Conservation (phyloP, 1,140 invertebrate genomes). For the Mycetomoellerius zeteki region DNA sequence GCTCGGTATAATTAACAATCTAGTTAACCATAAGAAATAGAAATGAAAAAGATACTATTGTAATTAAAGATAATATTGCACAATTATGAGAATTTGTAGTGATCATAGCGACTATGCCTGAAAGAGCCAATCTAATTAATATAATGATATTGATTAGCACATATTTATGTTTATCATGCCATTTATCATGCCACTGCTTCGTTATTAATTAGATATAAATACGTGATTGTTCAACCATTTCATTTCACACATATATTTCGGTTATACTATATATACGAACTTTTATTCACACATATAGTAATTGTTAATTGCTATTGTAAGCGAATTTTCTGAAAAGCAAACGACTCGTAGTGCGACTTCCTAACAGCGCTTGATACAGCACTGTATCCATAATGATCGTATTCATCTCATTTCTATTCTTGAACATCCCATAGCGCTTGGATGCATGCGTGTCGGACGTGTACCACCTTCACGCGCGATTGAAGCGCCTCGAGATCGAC, state of each 20-base stretch:
- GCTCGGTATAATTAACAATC: neutral
- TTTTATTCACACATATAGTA: constrained; percentile 30
- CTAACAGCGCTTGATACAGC: constrained; percentile 27
- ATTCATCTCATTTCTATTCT: constrained; percentile 65
- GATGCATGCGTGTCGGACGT: constrained; percentile 72
- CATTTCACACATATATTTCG: constrained; percentile 17
- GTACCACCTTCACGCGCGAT: constrained; percentile 79
- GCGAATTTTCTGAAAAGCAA: no score
- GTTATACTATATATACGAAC: neutral
- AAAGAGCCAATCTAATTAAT: constrained; percentile 11
- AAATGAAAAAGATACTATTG: neutral
- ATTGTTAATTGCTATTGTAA: constrained; percentile 19
- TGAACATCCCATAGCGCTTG: constrained; percentile 74
- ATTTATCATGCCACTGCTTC: constrained; percentile 3
- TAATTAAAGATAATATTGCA: neutral
- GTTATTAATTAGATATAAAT: constrained; percentile 43
- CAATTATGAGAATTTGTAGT: neutral
- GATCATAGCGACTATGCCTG: neutral
- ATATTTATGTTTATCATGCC: neutral
- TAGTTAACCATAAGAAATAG: neutral
- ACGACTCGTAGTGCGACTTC: constrained; percentile 13
- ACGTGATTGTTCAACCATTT: constrained; percentile 43
- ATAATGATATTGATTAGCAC: neutral
- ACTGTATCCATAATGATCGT: constrained; percentile 67
- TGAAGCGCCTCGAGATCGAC: constrained; percentile 72